phyloP scores from a whole-genome alignment of 2,888 invertebrate species.

The Acleris holmiana region DNA sequence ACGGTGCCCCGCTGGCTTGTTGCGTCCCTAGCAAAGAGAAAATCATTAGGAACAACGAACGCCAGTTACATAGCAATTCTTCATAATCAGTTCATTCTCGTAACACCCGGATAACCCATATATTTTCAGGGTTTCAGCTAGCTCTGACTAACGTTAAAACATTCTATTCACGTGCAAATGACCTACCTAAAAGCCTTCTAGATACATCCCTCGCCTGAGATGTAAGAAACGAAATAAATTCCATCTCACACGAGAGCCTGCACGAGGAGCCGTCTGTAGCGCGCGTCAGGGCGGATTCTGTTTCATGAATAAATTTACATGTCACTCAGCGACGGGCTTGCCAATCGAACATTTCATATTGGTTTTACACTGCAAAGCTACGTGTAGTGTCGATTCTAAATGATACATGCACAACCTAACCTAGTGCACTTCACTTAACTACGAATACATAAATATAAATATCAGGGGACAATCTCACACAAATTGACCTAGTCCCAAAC shows the following conservation, averaged over 20 bases:
- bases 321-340: conserved; percentile 25
- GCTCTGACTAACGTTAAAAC: neutral
- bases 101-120: no score
- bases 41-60: no score
- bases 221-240: conserved; percentile 18
- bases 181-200: no score
- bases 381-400: neutral
- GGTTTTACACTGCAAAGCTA: conserved; percentile 4
- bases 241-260: conserved; percentile 6
- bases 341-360: conserved; percentile 37
- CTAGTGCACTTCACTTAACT: no score
- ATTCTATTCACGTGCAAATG: neutral
- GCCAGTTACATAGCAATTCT: no score
- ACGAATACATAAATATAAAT: no score
- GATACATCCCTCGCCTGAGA: neutral
- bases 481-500: no score
- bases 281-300: conserved; percentile 30
- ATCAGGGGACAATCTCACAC: no score
- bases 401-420: neutral
- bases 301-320: conserved; percentile 38
- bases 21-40: no score
- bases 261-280: conserved; percentile 14
- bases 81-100: no score
- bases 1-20: no score
- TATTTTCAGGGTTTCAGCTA: no score